Evolutionary conservation across 2,113 vertebrate species (phyloP).

Genomic region (Porphyrio hochstetteri): DNA sequence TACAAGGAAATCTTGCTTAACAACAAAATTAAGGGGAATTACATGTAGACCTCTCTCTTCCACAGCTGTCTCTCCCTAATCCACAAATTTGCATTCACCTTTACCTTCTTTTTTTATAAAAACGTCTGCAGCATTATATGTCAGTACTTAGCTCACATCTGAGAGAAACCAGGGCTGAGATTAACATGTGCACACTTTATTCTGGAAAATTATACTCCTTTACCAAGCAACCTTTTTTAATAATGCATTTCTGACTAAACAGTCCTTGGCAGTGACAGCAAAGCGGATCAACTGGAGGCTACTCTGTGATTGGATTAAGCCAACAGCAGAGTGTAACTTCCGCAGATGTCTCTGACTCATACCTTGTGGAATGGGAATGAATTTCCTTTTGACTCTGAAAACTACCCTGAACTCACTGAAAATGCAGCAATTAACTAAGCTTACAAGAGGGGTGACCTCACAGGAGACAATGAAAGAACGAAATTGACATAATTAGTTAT

Average conservation of each 20-base stretch:
- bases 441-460: neutral
- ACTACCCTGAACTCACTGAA: neutral
- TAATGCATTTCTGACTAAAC: constrained; percentile 35
- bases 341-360: constrained; percentile 59
- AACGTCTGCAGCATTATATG: neutral
- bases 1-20: constrained; percentile 14
- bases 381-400: constrained; percentile 51
- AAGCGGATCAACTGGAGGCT: constrained; percentile 47
- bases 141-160: neutral
- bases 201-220: constrained; percentile 22
- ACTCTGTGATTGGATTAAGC: neutral
- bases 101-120: neutral
- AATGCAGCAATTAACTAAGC: neutral
- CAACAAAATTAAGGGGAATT: constrained; percentile 40
- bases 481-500: neutral
- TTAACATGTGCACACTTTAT: neutral
- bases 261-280: constrained; percentile 29
- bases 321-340: constrained; percentile 39
- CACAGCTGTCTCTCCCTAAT: constrained; percentile 15
- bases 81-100: neutral
- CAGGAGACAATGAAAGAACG: neutral
- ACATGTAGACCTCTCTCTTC: neutral
- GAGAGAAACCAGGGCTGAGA: neutral
- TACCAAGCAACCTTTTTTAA: neutral
- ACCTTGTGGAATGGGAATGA: constrained; percentile 30